Evolutionary conservation across 2,113 vertebrate species (phyloP), one percentile per base, ranked within the genome.

Genomic region (Cryptomyrus ogoouensis): DNA sequence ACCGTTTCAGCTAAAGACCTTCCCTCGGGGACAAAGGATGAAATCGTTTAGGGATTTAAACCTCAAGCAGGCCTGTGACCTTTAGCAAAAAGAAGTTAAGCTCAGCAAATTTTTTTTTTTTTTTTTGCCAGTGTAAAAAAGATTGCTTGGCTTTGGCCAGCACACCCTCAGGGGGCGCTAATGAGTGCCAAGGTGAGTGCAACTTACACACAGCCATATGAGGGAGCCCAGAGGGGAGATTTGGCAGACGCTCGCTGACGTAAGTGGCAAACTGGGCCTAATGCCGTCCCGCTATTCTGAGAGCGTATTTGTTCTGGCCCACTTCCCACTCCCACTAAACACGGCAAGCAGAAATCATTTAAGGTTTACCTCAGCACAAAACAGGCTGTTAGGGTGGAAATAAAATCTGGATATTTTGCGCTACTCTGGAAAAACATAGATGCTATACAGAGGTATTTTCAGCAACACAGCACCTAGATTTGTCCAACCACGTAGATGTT

Each of bases 141-240:
- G 1, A 42, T 77, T 2, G 31, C 66, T 5, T 74, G 66, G 66
- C 74, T 42, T 80, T 42, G 35, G 74, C 15, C 74, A 39, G 35
- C 74, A 80, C 6, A 8, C 74, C 74, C 35, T 39, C 15, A 35
- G 35, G 74, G 74, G 74, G 74, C 74, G 35, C 74, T 42, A 80
- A 80, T 80, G 74, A 80, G 74, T 42, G 74, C 74, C 74, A 80
- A 80, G 74, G 74, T 80, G 74, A 80, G 74, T 80, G 74, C 35
- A 80, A 6, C 74, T 80, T 80, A 80, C 31, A 80, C 13, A 42
- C 74, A 80, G 74, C 74, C 74, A 80, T 80, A 42, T 42, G 74
- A 42, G 31, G 35, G 74, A 80, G 35, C 17, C 74, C 6, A 5
- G 35, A 42, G 74, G 74, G 74, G 6, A 19, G 35, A 80, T 80